Evolutionary conservation across 2,797 vertebrate species (phyloP), one percentile per base, ranked within the genome.

Genomic region (Cichlasoma orientale): DNA sequence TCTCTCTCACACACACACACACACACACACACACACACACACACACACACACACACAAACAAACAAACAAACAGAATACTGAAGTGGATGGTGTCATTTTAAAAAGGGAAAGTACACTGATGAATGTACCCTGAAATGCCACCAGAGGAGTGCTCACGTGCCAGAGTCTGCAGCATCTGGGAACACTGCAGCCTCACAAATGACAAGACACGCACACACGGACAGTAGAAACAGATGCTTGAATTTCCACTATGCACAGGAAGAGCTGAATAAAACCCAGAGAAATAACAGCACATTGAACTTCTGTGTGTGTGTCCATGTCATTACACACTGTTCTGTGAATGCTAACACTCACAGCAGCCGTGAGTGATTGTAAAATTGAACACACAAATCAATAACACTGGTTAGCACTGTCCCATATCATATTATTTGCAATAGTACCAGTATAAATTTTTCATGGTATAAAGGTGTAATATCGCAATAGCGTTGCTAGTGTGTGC

Each of bases 101-200:
- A 77, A 81, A 71, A 79, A 21, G 61, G 74, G 76, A 72, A 69
- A 87, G 82, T 59, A 70, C 58, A 3, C 70, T 56, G 79, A 76
- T 76, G 69, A 82, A 31, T 71, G 59, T 38, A 14, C 33, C 33
- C 72, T 33, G 58, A 56, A 38, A 78, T 27, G 54, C 44, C 44
- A 16, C 41, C 61, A 12, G 61, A n/a, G 25, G 47, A 69, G 63
- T 19, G 33, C 16, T 66, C 58, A 31, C 18, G 23, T 56, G 78
- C 1, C 16, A 29, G 75, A 10, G 57, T 53, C 61, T 7, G 53
- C 23, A 75, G 72, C 33, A 10, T 70, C 63, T 57, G 7, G 38
- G 18, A 79, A 72, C 44, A 79, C 10, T 80, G 57, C 44, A 71
- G 68, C 19, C 29, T 74, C 59, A 12, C 73, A 23, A 61, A 83